Conservation (phyloP, 2,113 vertebrate species). For the Sinocyclocheilus anophthalmus region DNA sequence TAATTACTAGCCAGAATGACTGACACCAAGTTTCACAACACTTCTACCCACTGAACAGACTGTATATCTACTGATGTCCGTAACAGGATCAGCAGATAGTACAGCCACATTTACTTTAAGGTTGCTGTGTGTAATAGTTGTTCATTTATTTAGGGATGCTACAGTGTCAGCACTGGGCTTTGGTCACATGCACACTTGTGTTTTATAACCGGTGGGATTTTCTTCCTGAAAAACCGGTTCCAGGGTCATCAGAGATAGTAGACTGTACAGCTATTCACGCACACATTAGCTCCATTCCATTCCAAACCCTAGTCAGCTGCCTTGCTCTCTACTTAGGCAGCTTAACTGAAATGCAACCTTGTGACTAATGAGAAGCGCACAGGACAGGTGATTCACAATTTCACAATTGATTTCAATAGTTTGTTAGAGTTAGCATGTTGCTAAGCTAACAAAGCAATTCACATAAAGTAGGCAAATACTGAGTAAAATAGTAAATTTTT, state of each 20-base stretch:
- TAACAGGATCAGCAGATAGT: not conserved
- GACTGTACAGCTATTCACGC: not conserved
- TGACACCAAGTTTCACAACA: not conserved
- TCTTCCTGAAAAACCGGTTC: not conserved
- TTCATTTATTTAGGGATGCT: constrained; percentile 14
- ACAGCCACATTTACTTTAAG: not conserved
- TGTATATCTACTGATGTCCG: not conserved
- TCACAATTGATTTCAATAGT: no score
- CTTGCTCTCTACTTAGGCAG: not conserved
- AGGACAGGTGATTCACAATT: not conserved
- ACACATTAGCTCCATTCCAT: not conserved
- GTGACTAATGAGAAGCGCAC: not conserved
- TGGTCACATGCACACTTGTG: not conserved
- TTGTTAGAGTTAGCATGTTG: not conserved
- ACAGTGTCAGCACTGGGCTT: not conserved
- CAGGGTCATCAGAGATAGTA: not conserved
- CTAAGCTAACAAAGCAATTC: not conserved
- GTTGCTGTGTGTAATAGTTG: constrained; percentile 24
- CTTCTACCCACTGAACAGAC: not conserved
- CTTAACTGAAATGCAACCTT: not conserved
- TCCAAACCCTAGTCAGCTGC: not conserved
- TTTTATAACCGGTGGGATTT: not conserved
- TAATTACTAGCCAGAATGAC: not conserved
- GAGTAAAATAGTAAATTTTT: not conserved
- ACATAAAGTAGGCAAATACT: not conserved